Evolutionary conservation across 1,140 invertebrate species (phyloP).

Genomic region (Bombus cullumanus): DNA sequence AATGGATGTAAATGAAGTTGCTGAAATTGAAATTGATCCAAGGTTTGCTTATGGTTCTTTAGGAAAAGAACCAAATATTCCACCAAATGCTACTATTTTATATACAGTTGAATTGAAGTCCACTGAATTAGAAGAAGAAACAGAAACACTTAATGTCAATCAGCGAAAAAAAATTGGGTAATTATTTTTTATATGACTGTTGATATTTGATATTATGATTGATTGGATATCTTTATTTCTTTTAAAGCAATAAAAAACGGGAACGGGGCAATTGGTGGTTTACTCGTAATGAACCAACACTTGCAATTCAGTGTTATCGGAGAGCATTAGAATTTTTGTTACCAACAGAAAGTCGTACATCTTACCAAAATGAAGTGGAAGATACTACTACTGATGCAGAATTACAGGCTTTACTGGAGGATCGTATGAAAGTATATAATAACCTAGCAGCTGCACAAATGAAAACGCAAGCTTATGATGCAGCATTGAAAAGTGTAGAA

Average conservation of each 20-base stretch:
- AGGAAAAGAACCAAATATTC: conserved; percentile 87
- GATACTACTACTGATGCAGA: conserved; percentile 82
- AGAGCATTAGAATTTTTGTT: conserved; percentile 92
- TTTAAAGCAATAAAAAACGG: conserved; percentile 88
- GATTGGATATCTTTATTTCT: neutral
- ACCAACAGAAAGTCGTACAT: conserved; percentile 83
- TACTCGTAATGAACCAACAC: conserved; percentile 88
- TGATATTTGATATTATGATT: neutral
- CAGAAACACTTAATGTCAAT: conserved; percentile 84
- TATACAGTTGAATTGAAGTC: conserved; percentile 88
- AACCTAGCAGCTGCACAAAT: conserved; percentile 95
- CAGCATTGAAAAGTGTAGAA: conserved; percentile 91
- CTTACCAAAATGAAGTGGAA: conserved; percentile 60
- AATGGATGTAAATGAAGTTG: conserved; percentile 92
- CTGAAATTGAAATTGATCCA: conserved; percentile 87
- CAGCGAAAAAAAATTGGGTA: conserved; percentile 88
- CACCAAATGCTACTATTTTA: conserved; percentile 84
- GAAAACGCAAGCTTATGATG: conserved; percentile 91
- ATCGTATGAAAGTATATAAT: conserved; percentile 92
- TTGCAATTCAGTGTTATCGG: conserved; percentile 93
- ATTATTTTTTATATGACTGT: conserved; percentile 53
- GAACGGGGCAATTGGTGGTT: conserved; percentile 95
- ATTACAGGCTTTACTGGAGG: conserved; percentile 87
- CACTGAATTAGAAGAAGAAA: conserved; percentile 85
- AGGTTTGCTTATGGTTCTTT: conserved; percentile 89